A percentile compares a stretch with the other conserved stretches of the same genome.
These are phyloP conservation scores for Amphipoea oculea DNA, from an alignment of 2,888 invertebrate species.

Conservation along the genomic window DNA sequence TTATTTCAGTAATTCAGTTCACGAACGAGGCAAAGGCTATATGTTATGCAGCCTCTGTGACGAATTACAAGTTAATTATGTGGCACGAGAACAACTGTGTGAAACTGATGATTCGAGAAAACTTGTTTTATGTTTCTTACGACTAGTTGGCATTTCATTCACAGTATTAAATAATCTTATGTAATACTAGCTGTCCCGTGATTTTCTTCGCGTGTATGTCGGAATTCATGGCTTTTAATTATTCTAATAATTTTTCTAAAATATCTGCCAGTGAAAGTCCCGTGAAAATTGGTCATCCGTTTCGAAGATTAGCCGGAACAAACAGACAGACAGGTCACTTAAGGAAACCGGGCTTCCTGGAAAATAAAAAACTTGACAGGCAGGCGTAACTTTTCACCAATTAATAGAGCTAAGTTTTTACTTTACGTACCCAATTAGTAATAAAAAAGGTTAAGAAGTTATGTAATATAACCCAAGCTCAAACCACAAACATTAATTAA, in stretches of 20 bases:
- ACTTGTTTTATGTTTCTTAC: constrained; percentile 10
- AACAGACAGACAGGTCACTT: neutral
- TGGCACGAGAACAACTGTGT: constrained; percentile 13
- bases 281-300: neutral
- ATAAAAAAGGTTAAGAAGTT: neutral
- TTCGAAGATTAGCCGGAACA: neutral
- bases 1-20: constrained; percentile 66
- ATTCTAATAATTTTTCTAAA: neutral
- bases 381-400: neutral
- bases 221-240: neutral
- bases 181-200: neutral
- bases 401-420: neutral
- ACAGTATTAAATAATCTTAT: neutral
- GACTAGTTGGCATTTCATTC: constrained; percentile 28
- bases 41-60: constrained; percentile 53
- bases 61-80: constrained; percentile 55
- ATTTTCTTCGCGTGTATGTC: neutral
- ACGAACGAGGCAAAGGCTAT: constrained; percentile 60
- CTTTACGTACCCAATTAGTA: neutral
- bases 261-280: neutral
- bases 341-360: neutral
- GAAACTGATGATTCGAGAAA: constrained; percentile 9
- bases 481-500: neutral
- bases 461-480: no score
- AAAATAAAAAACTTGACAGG: neutral